A percentile compares a stretch with the other conserved stretches of the same genome.
Evolutionary conservation across 2,113 vertebrate genomes (phyloP).

Genomic region (Canis aureus): DNA sequence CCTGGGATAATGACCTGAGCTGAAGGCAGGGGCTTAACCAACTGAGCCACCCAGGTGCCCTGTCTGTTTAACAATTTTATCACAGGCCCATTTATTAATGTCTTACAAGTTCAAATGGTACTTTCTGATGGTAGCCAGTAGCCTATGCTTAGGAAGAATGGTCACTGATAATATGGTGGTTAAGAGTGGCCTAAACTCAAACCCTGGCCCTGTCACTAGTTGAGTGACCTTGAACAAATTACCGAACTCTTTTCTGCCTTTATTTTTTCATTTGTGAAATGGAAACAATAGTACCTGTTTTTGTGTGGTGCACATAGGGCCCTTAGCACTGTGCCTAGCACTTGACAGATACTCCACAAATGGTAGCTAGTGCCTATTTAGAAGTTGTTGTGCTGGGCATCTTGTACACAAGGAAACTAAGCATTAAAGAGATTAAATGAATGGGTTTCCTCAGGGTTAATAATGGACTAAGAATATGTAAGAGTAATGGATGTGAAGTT

Average conservation of each 20-base stretch:
- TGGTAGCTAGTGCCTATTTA: neutral
- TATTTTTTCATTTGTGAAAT: neutral
- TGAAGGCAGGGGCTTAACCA: no score
- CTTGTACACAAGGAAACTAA: neutral
- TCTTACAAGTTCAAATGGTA: neutral
- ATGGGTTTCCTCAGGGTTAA: conserved; percentile 15
- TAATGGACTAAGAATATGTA: conserved; percentile 3
- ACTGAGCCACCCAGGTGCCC: no score
- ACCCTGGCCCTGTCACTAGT: neutral
- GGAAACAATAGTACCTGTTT: neutral
- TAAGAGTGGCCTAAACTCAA: neutral
- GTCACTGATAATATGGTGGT: neutral
- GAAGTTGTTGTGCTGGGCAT: neutral
- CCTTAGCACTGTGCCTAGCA: neutral
- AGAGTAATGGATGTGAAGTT: conserved; percentile 32
- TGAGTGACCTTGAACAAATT: conserved; percentile 38
- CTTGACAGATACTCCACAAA: neutral
- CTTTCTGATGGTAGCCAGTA: no score
- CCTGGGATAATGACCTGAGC: no score
- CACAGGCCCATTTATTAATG: conserved; percentile 43
- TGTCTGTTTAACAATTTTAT: neutral
- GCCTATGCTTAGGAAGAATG: neutral
- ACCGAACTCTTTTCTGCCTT: neutral
- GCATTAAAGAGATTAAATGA: conserved; percentile 1
- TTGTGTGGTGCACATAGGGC: neutral